Conservation (phyloP, 2,888 invertebrate species). For the Trisateles emortualis region DNA sequence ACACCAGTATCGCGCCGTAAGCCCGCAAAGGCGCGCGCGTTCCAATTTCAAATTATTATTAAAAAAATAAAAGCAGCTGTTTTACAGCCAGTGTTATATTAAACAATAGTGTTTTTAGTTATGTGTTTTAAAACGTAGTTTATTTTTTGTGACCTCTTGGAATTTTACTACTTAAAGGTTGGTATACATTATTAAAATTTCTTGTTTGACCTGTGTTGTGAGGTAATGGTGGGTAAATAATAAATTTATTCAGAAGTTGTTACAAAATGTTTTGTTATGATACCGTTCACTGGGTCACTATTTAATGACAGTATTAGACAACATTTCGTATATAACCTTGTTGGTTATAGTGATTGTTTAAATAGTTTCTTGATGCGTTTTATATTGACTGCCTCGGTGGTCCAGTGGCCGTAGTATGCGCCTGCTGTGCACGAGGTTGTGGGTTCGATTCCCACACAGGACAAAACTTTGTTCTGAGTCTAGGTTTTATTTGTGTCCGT, state of each 20-base stretch:
- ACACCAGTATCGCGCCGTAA: slow-evolving; percentile 66
- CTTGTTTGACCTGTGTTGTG: slow-evolving; percentile 43
- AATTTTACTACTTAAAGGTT: slow-evolving; percentile 55
- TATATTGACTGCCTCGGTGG: too few relatives aligned
- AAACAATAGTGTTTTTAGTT: slow-evolving; percentile 32
- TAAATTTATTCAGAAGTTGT: slow-evolving; percentile 50
- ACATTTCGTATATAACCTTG: not conserved
- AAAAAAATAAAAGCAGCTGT: slow-evolving; percentile 29
- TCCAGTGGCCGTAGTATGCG: too few relatives aligned
- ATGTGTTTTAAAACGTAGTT: slow-evolving; percentile 26
- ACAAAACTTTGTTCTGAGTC: too few relatives aligned
- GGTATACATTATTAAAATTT: slow-evolving; percentile 50
- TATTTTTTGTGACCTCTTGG: slow-evolving; percentile 21
- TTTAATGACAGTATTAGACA: slow-evolving; percentile 14
- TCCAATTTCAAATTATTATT: slow-evolving; percentile 49
- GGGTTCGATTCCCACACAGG: too few relatives aligned
- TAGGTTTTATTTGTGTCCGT: too few relatives aligned
- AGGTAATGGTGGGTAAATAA: slow-evolving; percentile 62
- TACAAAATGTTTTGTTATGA: slow-evolving; percentile 66
- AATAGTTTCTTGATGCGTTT: not conserved
- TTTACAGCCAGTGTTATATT: slow-evolving; percentile 35
- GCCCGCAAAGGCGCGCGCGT: slow-evolving; percentile 68
- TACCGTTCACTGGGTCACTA: slow-evolving; percentile 42
- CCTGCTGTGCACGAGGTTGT: too few relatives aligned
- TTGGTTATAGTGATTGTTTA: not conserved